These are phyloP conservation scores for Nesoenas mayeri DNA, from an alignment of 2,113 vertebrate species.

Conservation along the genomic window DNA sequence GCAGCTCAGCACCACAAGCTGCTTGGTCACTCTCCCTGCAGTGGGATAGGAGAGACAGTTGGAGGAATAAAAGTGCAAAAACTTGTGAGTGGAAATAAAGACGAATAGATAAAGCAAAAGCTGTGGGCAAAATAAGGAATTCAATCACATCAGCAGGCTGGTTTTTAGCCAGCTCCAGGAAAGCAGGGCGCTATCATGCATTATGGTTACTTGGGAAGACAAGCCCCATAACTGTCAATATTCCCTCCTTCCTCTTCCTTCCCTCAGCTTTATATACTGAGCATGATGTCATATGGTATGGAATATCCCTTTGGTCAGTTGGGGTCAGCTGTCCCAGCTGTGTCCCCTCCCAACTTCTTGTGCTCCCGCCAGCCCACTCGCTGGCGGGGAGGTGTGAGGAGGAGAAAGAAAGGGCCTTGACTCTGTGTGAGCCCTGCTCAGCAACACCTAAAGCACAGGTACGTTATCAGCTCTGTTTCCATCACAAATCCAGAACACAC, in stretches of 20 bases:
- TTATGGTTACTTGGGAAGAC: not conserved
- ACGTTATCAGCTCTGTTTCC: not conserved
- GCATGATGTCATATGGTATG: not conserved
- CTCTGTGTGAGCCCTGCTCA: not conserved
- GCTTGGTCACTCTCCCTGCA: not conserved
- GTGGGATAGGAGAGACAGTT: not conserved
- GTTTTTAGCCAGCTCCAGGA: not conserved
- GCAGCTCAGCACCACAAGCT: not conserved
- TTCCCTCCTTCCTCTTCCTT: not conserved
- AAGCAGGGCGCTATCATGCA: accelerated
- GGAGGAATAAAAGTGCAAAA: not conserved
- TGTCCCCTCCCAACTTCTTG: not conserved
- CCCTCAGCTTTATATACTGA: not conserved
- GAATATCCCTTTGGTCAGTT: not conserved
- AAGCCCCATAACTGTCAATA: accelerated
- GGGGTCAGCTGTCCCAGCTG: not conserved
- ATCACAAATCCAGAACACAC: not conserved
- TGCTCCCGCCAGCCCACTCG: accelerated
- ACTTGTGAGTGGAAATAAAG: accelerated
- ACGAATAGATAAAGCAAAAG: not conserved
- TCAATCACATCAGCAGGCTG: accelerated
- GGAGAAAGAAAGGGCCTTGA: not conserved
- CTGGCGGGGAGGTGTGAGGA: not conserved
- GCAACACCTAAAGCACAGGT: not conserved
- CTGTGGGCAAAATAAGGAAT: not conserved